Percentiles rank a stretch among this genome's conserved stretches.
Evolutionary conservation across 1,140 invertebrate species (phyloP).

Genomic region (Eueides isabella): DNA sequence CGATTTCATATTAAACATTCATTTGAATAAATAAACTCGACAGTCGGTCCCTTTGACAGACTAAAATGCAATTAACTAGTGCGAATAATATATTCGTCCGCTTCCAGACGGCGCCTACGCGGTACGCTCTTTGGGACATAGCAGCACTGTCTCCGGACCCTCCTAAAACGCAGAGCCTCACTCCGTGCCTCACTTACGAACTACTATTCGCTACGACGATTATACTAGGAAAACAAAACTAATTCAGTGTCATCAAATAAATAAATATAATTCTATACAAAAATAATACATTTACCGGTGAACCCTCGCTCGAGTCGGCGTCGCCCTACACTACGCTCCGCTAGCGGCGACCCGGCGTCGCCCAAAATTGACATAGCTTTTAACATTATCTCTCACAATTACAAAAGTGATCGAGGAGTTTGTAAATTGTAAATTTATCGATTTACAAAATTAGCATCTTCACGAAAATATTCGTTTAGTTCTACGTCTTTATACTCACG

Average conservation of each 20-base stretch:
- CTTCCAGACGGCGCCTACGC: slow-evolving; percentile 58
- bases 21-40: slow-evolving; percentile 42
- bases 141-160: slow-evolving; percentile 74
- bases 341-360: slow-evolving; percentile 43
- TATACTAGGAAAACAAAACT: slow-evolving; percentile 67
- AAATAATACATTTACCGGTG: slow-evolving; percentile 75
- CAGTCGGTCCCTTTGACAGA: slow-evolving; percentile 48
- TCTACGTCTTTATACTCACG: slow-evolving; percentile 61
- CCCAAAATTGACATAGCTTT: slow-evolving; percentile 66
- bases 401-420: slow-evolving; percentile 75
- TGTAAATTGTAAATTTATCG: slow-evolving; percentile 64
- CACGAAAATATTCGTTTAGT: slow-evolving; percentile 66
- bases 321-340: slow-evolving; percentile 43
- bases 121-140: slow-evolving; percentile 78
- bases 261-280: slow-evolving; percentile 81
- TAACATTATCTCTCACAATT: slow-evolving; percentile 72
- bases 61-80: slow-evolving; percentile 38
- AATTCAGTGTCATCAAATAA: slow-evolving; percentile 67
- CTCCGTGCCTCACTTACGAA: slow-evolving; percentile 69
- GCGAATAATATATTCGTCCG: slow-evolving; percentile 45
- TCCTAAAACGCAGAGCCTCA: slow-evolving; percentile 78
- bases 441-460: slow-evolving; percentile 73
- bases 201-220: slow-evolving; percentile 72
- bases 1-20: slow-evolving; percentile 39
- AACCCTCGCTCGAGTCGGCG: slow-evolving; percentile 56